These are phyloP conservation scores for Netelia fuscicornis DNA, from an alignment of 2,888 invertebrate species.

Conservation along the genomic window DNA sequence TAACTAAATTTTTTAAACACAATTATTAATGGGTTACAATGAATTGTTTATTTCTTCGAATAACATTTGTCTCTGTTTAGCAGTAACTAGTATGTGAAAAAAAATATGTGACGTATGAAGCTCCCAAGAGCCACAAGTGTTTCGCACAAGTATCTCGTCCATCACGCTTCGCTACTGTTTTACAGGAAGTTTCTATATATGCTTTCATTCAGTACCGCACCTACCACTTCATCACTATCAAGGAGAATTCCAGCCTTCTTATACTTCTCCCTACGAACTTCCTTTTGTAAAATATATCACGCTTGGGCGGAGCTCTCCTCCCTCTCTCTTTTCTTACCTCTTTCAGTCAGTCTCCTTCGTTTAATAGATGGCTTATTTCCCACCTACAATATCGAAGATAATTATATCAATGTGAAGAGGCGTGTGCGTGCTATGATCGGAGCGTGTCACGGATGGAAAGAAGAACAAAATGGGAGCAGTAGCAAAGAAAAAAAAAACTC, in stretches of 20 bases:
- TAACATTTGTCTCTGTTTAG: background rate
- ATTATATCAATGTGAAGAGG: slow-evolving; percentile 44
- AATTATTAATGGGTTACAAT: no score
- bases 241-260: slow-evolving; percentile 9
- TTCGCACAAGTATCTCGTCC: slow-evolving; percentile 8
- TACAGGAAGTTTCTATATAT: slow-evolving; percentile 45
- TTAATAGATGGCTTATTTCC: slow-evolving; percentile 40
- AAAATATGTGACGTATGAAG: slow-evolving; percentile 12
- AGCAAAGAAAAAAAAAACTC: slow-evolving; percentile 46
- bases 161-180: slow-evolving; percentile 54
- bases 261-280: slow-evolving; percentile 12
- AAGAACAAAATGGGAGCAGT: background rate
- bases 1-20: no score
- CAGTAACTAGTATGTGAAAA: background rate
- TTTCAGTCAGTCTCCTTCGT: slow-evolving; percentile 2
- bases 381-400: slow-evolving; percentile 24
- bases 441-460: slow-evolving; percentile 63
- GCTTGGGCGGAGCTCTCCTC: slow-evolving; percentile 48
- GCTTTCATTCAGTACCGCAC: slow-evolving; percentile 34
- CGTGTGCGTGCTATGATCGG: slow-evolving; percentile 64
- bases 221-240: slow-evolving; percentile 29
- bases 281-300: slow-evolving; percentile 44
- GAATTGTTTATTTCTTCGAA: background rate
- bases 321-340: slow-evolving; percentile 39
- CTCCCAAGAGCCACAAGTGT: slow-evolving; percentile 16